Percentiles rank a stretch among this genome's conserved stretches.
These are phyloP conservation scores for Acestrorhynchus altus DNA, from an alignment of 2,797 vertebrate species.

Conservation along the genomic window DNA sequence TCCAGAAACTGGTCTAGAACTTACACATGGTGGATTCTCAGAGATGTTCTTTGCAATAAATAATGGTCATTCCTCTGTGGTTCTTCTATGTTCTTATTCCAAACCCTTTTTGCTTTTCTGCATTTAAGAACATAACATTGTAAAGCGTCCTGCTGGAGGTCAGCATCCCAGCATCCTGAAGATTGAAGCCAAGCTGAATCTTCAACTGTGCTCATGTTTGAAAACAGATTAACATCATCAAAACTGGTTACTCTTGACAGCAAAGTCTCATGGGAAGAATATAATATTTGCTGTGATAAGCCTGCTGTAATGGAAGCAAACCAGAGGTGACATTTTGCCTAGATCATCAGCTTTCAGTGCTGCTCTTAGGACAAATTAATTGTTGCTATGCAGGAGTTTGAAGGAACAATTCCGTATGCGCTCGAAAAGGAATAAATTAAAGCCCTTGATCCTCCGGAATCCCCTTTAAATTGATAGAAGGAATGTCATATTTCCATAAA, in stretches of 20 bases:
- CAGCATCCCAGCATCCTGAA: neutral
- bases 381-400: constrained; percentile 8
- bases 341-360: neutral
- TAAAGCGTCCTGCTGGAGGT: neutral
- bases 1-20: too few relatives aligned
- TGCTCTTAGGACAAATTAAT: constrained; percentile 33
- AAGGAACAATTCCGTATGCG: neutral
- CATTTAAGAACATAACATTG: too few relatives aligned
- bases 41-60: too few relatives aligned
- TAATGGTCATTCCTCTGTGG: neutral
- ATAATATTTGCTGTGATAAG: constrained; percentile 20
- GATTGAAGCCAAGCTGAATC: neutral
- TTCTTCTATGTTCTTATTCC: neutral
- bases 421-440: neutral
- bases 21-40: too few relatives aligned
- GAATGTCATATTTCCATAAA: neutral
- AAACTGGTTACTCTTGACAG: neutral
- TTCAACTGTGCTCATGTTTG: neutral
- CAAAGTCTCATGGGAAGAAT: constrained; percentile 10
- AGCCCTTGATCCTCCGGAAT: neutral
- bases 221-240: constrained; percentile 44
- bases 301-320: constrained; percentile 8
- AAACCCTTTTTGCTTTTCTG: neutral
- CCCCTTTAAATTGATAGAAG: neutral
- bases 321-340: constrained; percentile 19